Evolutionary conservation across 2,888 invertebrate species (phyloP), one percentile per base, ranked within the genome.

Genomic region (Latheticus oryzae): DNA sequence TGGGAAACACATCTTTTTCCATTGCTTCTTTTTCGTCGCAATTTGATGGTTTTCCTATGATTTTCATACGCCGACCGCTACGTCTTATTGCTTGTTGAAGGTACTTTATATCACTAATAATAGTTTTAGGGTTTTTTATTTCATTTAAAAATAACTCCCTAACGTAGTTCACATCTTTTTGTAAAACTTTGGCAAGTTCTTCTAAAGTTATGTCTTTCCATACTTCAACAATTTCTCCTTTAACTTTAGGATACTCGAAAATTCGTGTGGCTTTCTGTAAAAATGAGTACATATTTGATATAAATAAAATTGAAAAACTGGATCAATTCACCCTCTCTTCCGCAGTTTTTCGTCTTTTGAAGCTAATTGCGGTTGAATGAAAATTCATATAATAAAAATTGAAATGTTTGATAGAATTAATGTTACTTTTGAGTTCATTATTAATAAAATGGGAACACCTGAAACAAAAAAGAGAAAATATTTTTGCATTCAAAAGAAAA

Each of bases 161-260:
- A 11, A 77, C 70, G 72, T 78, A 79, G 86, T 89, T 87, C 60
- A 87, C 70, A 73, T 87, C 82, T 73, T 85, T 86, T 2, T 82
- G 78, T 17, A 91, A 71, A 0, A 86, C 82, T 37, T 80, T 72
- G 0, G 93, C 89, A 50, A 96, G 75, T 68, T 95, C 89, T 15
- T 76, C 73, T 0, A 94, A 87, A 0, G 91, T 92, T 85, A 95
- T 95, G 69, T 89, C 85, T 33, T 84, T 80, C 92, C 93, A 93
- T 60, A 95, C 82, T 37, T 87, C 85, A 0, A 91, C 79, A 1
- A 87, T 80, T 61, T 76, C 75, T 1, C 70, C 63, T 69, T 83
- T 83, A 3, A 81, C 74, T 76, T 87, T 87, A 1, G 84, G 84
- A 13, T 37, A 50, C 7, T 50, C 50, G 11, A 50, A 38, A 5